phyloP scores from a whole-genome alignment of 2,888 invertebrate genomes.

The Leptarthrus brevirostris region DNA sequence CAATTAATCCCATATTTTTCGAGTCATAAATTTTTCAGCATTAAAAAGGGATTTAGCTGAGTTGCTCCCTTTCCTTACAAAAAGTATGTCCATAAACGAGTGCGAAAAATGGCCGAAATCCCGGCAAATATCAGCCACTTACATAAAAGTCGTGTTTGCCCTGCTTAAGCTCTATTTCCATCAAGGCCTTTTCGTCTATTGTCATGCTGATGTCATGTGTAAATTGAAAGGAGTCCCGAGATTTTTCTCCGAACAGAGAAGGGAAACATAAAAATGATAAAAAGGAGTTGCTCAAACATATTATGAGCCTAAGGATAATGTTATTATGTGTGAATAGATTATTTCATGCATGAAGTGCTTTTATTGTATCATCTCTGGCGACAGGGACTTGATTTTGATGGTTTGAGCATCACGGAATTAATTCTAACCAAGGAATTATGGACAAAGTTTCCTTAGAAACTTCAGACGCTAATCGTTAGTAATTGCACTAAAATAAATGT shows the following conservation, averaged over 20 bases:
- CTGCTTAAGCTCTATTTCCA: slow-evolving; percentile 54
- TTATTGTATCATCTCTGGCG: slow-evolving; percentile 9
- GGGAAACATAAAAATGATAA: slow-evolving; percentile 47
- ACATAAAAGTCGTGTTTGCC: slow-evolving; percentile 55
- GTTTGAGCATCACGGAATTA: background rate
- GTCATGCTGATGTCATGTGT: slow-evolving; percentile 54
- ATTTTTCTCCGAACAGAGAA: background rate
- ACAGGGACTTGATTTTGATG: background rate
- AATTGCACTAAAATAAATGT: background rate
- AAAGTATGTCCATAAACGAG: slow-evolving; percentile 12
- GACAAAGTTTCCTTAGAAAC: too few relatives aligned
- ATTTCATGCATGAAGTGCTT: slow-evolving; percentile 52
- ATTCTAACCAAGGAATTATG: too few relatives aligned
- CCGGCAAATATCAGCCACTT: slow-evolving; percentile 53
- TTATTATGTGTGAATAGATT: slow-evolving; percentile 54
- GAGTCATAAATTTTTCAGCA: slow-evolving; percentile 40
- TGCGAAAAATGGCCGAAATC: slow-evolving; percentile 43
- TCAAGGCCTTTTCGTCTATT: slow-evolving; percentile 49
- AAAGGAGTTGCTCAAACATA: slow-evolving; percentile 52
- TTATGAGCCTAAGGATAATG: slow-evolving; percentile 53
- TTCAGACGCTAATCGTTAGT: background rate
- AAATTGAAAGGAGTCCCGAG: slow-evolving; percentile 51
- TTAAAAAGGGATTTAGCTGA: slow-evolving; percentile 32
- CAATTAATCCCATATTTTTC: slow-evolving; percentile 24
- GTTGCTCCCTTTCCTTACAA: slow-evolving; percentile 8